Evolutionary conservation across 2,113 vertebrate genomes (phyloP), one percentile per base, ranked within the genome.

Genomic region (Lichenostomus cassidix): DNA sequence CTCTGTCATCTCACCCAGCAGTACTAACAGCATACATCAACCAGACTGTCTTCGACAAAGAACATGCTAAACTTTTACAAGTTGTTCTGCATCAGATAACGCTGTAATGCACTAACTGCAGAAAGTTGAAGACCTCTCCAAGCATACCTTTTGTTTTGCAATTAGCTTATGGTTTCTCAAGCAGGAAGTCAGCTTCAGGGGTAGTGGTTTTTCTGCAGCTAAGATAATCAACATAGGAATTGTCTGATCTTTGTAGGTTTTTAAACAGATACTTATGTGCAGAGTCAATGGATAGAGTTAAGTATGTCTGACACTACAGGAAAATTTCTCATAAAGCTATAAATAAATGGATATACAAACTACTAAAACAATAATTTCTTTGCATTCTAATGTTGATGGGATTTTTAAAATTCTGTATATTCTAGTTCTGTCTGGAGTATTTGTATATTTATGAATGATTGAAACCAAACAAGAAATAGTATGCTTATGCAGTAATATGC

Each of bases 121-220:
- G 52, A 80, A 96, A 82, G 83, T 56, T 11, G 8, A 95, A 78
- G 92, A 97, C 83, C 94, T 96, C 77, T 76, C 71, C 56, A 93
- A 97, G 94, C 1, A 4, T 89, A 83, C 63, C 90, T 93, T 95
- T 97, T 95, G 93, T 80, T 97, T 80, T 94, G 88, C 92, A 96
- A 93, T 89, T 81, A 94, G 87, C 60, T 90, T 65, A 80, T 78
- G 92, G 96, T 96, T 97, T 98, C 94, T 97, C 89, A 97, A 95
- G 96, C 97, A 98, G 98, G 98, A 98, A 98, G 97, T 97, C 86
- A 92, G 95, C 92, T 84, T 95, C 83, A 87, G 89, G 92, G 84
- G 82, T 94, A 87, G 96, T 95, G 95, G 95, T 93, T 97, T 98
- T 97, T 97, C 94, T 97, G 94, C 73, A 94, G 88, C 92, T 97